These are phyloP conservation scores for Coelopa frigida DNA, from an alignment of 1,140 invertebrate species.

Conservation along the genomic window DNA sequence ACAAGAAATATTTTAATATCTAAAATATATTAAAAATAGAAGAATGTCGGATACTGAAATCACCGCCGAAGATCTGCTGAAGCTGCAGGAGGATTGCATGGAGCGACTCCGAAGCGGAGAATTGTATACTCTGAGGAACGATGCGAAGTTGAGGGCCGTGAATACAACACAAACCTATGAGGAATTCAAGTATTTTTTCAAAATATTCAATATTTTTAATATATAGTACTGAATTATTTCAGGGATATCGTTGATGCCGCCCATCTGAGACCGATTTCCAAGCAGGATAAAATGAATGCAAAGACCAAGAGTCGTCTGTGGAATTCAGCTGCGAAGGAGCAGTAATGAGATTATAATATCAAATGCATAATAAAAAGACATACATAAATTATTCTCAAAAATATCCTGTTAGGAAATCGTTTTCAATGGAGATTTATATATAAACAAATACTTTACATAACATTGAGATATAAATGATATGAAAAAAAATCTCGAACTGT, in stretches of 20 bases:
- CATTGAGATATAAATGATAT: too few species aligned
- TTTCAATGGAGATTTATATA: too few species aligned
- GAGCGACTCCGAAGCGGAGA: slow-evolving; percentile 43
- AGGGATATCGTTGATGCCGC: slow-evolving; percentile 48
- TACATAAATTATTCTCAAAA: too few species aligned
- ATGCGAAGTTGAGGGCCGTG: slow-evolving; percentile 54
- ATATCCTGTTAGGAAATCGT: too few species aligned
- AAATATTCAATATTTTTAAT: slow-evolving; percentile 9
- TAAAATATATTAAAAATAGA: too few species aligned
- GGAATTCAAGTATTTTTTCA: slow-evolving; percentile 54
- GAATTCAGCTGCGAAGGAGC: slow-evolving; percentile 32
- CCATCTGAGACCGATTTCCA: slow-evolving; percentile 43
- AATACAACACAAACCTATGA: slow-evolving; percentile 52
- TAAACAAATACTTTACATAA: too few species aligned
- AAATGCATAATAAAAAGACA: too few species aligned
- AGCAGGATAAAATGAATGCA: slow-evolving; percentile 40
- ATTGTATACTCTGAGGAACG: slow-evolving; percentile 52
- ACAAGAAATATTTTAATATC: too few species aligned
- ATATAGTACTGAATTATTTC: neutral
- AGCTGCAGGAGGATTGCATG: slow-evolving; percentile 24
- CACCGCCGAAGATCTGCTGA: slow-evolving; percentile 29
- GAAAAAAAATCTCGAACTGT: too few species aligned
- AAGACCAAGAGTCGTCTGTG: slow-evolving; percentile 35
- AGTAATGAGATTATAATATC: too few species aligned
- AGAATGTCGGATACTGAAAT: too few species aligned